Evolutionary conservation across 1,140 invertebrate genomes (phyloP).

Genomic region (Paraescarpia echinospica): DNA sequence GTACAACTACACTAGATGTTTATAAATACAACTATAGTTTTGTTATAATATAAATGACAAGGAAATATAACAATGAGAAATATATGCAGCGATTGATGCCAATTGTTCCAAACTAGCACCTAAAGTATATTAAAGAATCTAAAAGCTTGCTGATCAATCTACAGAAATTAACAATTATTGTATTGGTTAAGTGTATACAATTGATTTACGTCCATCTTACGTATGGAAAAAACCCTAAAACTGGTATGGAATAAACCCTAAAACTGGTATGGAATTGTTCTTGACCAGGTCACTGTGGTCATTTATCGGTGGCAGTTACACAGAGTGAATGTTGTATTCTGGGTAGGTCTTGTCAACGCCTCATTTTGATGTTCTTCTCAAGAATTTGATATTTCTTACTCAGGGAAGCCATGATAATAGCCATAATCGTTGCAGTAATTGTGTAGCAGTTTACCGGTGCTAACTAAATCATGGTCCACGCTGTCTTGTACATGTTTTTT

Average conservation of each 20-base stretch:
- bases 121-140: background rate
- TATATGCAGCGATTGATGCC: background rate
- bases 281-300: background rate
- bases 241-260: no score
- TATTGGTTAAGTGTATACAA: background rate
- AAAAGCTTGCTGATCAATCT: background rate
- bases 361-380: background rate
- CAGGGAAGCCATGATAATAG: background rate
- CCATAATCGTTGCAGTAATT: background rate
- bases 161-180: background rate
- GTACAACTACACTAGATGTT: background rate
- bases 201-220: no score
- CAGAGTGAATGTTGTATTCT: background rate
- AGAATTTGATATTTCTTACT: background rate
- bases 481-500: no score
- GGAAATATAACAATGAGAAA: background rate
- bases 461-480: no score
- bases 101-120: background rate
- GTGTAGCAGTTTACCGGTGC: background rate
- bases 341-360: no score
- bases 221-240: background rate
- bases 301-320: background rate
- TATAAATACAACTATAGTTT: background rate
- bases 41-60: background rate
- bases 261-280: no score